Base-by-base conservation (phyloP, 2,888 invertebrate species). In the Caenorhabditis uteleia region DNA sequence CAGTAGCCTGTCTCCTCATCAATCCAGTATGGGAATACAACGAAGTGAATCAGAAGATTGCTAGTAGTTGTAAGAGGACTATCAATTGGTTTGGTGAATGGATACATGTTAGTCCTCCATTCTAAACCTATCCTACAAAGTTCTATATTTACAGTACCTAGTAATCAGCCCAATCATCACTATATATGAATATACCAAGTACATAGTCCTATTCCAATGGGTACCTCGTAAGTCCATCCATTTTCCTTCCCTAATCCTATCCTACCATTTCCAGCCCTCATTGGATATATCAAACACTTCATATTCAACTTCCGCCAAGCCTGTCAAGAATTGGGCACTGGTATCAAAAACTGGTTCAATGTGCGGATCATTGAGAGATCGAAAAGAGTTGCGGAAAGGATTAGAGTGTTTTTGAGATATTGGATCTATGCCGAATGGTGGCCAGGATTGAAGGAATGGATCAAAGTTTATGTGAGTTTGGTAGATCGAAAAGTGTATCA, bases 391-490 rank as follows among this genome's bases (percentile, higher is more conserved):
- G 20, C 29, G 6, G 7, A 33, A 25, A 21, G 50, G 3, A 44
- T 51, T 14, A 55, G 43, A 16, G 20, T 16, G 18, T 59, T 58
- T 21, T 38, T 77, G 10, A 47, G 68, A 18, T 80, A 80, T 53
- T 79, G 78, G 75, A 55, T 80, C 51, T 77, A 69, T 66, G 80
- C 78, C 16, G 73, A 78, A 48, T 80, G 80, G 80, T 77, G 75
- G 74, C 73, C 75, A 20, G 68, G 65, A 21, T 50, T 80, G 26
- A 71, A 70, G 29, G 61, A 60, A 20, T 72, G 72, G 71, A 55
- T 70, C 34, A 68, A 58, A 47, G 29, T 69, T 14, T 64, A 67
- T 47, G 70, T 70, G 27, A 29, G 64, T 47, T 26, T 26, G 25
- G 16, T 14, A 51, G 36, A 21, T 44, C 21, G 20, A 43, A 43